Evolutionary conservation across 1,140 invertebrate genomes (phyloP), one percentile per base, ranked within the genome.

Genomic region (Procambarus clarkii): DNA sequence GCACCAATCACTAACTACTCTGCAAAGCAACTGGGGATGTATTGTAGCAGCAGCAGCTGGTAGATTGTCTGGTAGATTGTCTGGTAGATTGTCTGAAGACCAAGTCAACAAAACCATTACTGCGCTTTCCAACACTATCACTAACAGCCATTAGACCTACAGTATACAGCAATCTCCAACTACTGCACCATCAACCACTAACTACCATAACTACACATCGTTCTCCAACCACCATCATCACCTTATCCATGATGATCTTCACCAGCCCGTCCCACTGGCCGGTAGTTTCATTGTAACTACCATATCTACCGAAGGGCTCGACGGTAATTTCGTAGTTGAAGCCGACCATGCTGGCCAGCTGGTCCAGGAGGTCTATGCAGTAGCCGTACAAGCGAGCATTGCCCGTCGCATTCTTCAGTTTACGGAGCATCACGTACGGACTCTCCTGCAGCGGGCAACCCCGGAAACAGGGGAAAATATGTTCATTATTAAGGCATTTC

Each of bases 361-460:
- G 94, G 90, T 96, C 95, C 91, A 97, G 94, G 5, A 98, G 94
- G 94, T 98, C 97, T 82, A 98, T 96, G 94, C 97, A 97, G 95
- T 97, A 98, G 64, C 97, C 97, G 94, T 96, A 96, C 95, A 96
- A 97, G 71, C 96, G 95, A 86, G 95, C 95, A 94, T 97, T 97
- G 71, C 96, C 96, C 21, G 95, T 96, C 92, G 96, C 95, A 93
- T 96, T 96, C 54, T 95, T 94, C 82, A 94, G 94, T 77, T 95
- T 94, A 93, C 96, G 96, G 95, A 96, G 95, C 96, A 97, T 97
- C 78, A 97, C 96, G 94, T 97, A 97, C 2, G 96, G 96, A 46
- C 94, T 95, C 94, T 97, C 96, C 96, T 97, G 94, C 45, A 93
- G 54, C 85, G 48, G 79, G 81, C 80, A 44, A 13, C 50, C 34